A percentile compares a stretch with the other conserved stretches of the same genome.
Evolutionary conservation across 2,113 vertebrate genomes (phyloP).

Genomic region (Oxyura jamaicensis): DNA sequence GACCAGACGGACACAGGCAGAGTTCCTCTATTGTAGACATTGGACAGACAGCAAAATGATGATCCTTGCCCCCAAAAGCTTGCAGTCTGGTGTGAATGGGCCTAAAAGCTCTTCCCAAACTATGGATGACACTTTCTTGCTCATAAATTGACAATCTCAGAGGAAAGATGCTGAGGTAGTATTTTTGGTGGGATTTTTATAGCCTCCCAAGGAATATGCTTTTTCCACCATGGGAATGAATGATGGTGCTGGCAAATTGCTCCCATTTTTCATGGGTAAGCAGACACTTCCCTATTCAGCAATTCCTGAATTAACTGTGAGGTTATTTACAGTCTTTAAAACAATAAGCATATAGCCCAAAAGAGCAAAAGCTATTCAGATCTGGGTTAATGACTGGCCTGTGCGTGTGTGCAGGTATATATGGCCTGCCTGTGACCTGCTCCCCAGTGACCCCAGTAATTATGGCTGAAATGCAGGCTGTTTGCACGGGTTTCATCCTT

Average conservation of each 20-base stretch:
- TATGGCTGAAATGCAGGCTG: rapidly evolving
- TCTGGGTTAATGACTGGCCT: neutral
- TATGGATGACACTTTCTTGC: neutral
- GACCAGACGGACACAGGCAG: neutral
- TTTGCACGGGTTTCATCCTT: neutral
- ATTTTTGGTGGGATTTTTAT: neutral
- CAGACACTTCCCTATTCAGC: neutral
- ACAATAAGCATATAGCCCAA: neutral
- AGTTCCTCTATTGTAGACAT: neutral
- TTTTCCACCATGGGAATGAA: neutral
- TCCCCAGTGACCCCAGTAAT: neutral
- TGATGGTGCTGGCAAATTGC: neutral
- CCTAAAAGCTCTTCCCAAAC: neutral
- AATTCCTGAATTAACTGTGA: neutral
- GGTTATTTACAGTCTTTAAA: neutral
- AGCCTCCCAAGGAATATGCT: neutral
- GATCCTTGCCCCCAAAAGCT: neutral
- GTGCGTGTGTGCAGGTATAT: neutral
- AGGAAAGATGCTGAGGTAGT: slow-evolving; percentile 9
- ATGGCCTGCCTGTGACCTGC: neutral
- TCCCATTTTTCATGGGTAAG: slow-evolving; percentile 3
- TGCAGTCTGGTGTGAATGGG: neutral
- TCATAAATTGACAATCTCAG: neutral
- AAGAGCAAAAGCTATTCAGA: neutral
- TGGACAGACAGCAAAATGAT: neutral